A percentile compares a stretch with the other conserved stretches of the same genome.
These are phyloP conservation scores for Drosophila jambulina DNA, from an alignment of 1,140 invertebrate species.

Conservation along the genomic window DNA sequence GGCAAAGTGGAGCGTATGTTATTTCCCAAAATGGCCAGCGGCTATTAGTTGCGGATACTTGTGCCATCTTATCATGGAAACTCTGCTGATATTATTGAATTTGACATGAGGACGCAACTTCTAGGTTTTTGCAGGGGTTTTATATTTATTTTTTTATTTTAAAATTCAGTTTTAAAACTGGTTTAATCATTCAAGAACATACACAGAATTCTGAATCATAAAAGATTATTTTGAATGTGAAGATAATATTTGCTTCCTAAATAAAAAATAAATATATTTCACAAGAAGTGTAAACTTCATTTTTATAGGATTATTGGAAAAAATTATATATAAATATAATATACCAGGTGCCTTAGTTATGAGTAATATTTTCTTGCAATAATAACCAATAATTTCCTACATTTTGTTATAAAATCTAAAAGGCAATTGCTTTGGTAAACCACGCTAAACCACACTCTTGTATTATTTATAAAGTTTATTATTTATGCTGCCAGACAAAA, in stretches of 20 bases:
- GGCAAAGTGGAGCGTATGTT: slow-evolving; percentile 32
- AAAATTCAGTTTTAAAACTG: background rate
- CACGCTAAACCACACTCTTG: background rate
- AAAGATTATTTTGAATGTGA: too few species aligned
- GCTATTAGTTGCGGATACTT: slow-evolving; percentile 19
- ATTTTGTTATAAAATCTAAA: background rate
- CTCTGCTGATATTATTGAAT: slow-evolving; percentile 20
- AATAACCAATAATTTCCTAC: too few species aligned
- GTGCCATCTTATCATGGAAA: slow-evolving; percentile 4
- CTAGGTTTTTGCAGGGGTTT: background rate
- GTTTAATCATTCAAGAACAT: background rate
- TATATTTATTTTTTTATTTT: background rate
- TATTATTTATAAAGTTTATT: slow-evolving; percentile 9
- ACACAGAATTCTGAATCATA: too few species aligned
- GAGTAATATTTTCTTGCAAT: too few species aligned
- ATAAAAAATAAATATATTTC: too few species aligned
- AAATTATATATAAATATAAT: too few species aligned
- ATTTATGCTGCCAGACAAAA: slow-evolving; percentile 12
- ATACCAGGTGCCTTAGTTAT: too few species aligned
- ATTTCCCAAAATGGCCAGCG: slow-evolving; percentile 18
- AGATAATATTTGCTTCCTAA: too few species aligned
- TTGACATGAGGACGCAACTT: background rate
- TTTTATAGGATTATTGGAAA: too few species aligned
- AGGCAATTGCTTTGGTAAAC: background rate
- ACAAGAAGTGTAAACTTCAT: too few species aligned